These are phyloP conservation scores for Thymallus thymallus DNA, from an alignment of 2,113 vertebrate species.

Conservation along the genomic window DNA sequence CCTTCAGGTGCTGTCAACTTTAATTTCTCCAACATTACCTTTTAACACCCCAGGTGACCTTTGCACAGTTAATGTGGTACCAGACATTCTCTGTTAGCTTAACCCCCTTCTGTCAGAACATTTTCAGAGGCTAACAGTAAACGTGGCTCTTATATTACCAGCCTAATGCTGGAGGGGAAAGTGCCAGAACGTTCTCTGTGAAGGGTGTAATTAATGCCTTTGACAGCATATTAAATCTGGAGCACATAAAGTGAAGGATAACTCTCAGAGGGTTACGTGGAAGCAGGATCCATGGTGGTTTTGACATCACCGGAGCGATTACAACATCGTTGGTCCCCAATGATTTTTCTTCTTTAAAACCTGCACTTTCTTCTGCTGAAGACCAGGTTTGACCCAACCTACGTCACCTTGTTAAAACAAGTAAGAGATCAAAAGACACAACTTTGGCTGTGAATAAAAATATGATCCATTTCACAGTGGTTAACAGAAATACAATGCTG, in stretches of 20 bases:
- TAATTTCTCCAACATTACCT: constrained; percentile 40
- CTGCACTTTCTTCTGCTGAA: neutral
- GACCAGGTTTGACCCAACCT: too few species aligned
- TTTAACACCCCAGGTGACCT: constrained; percentile 39
- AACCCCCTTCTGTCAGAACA: constrained; percentile 31
- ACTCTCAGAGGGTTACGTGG: constrained; percentile 23
- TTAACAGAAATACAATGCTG: too few species aligned
- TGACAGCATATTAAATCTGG: constrained; percentile 45
- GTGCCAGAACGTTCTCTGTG: constrained; percentile 23
- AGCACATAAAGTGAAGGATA: constrained; percentile 23
- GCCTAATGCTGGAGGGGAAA: constrained; percentile 15
- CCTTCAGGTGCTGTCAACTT: too few species aligned
- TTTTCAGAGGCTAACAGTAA: constrained; percentile 14
- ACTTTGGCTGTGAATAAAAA: neutral
- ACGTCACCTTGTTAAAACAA: neutral
- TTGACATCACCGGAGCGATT: constrained; percentile 7
- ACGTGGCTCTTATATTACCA: constrained; percentile 11
- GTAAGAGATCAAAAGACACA: too few species aligned
- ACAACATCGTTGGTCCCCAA: neutral
- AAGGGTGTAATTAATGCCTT: constrained; percentile 52
- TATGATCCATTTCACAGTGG: too few species aligned
- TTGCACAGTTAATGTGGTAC: constrained; percentile 53
- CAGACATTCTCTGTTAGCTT: constrained; percentile 40
- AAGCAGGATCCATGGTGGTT: neutral
- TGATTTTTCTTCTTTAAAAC: neutral